These are phyloP conservation scores for Microtus richardsoni DNA, from an alignment of 2,113 vertebrate species.

Conservation along the genomic window DNA sequence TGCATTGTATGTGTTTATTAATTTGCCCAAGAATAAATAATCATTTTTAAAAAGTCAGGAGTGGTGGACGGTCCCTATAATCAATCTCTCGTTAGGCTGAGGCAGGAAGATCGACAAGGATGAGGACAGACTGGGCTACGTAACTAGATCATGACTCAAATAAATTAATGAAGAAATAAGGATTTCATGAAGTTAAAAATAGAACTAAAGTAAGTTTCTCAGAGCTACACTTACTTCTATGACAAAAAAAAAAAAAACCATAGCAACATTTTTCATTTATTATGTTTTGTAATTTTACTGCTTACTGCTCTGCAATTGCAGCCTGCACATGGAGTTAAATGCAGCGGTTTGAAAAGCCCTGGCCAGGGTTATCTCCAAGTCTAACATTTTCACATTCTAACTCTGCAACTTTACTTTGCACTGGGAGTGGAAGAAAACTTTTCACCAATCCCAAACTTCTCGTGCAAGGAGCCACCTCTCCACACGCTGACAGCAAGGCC, in stretches of 20 bases:
- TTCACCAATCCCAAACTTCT: not conserved
- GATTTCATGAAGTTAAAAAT: not conserved
- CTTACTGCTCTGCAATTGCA: no score
- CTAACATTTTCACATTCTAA: not conserved
- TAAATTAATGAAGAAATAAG: not conserved
- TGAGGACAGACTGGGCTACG: not conserved
- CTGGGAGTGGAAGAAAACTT: not conserved
- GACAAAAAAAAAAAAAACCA: not conserved
- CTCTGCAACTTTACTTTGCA: not conserved
- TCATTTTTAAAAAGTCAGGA: not conserved
- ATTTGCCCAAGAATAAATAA: not conserved
- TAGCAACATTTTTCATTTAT: not conserved
- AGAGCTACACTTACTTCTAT: not conserved
- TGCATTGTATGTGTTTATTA: not conserved
- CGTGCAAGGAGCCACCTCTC: not conserved
- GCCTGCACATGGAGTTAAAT: not conserved
- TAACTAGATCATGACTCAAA: not conserved
- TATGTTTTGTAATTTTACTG: not conserved
- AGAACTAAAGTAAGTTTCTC: not conserved
- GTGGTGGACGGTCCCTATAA: not conserved
- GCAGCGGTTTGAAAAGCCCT: not conserved
- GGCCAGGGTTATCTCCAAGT: not conserved
- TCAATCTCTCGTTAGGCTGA: rapidly evolving
- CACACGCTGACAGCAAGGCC: not conserved
- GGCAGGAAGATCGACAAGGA: not conserved